phyloP scores from a whole-genome alignment of 2,888 invertebrate species.

The Branchipolynoe longqiensis region DNA sequence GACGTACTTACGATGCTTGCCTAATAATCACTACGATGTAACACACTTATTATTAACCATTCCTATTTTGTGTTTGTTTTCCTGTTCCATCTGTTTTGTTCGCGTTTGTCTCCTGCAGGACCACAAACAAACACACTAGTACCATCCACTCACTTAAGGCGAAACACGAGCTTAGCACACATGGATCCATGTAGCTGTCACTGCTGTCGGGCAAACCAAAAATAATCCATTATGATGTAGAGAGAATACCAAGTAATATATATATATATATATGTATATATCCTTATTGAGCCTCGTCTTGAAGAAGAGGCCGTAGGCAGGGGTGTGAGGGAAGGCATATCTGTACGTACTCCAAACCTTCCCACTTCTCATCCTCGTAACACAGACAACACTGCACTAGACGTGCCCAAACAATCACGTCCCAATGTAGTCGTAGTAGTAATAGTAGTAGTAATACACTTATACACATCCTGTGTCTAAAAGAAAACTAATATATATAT shows the following conservation, averaged over 20 bases:
- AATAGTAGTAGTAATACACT: slow-evolving; percentile 33
- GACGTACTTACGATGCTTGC: slow-evolving; percentile 29
- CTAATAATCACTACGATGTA: slow-evolving; percentile 6
- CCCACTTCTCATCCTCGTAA: slow-evolving; percentile 16
- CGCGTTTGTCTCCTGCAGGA: slow-evolving; percentile 1
- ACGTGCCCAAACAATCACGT: slow-evolving; percentile 28
- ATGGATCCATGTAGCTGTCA: slow-evolving; percentile 39
- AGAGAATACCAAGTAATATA: slow-evolving; percentile 48
- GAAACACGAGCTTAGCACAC: slow-evolving; percentile 11
- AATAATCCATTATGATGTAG: slow-evolving; percentile 49
- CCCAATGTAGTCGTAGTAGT: slow-evolving; percentile 28
- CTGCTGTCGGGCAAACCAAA: slow-evolving; percentile 43
- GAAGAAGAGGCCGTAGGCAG: slow-evolving; percentile 25
- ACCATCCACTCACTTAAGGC: slow-evolving; percentile 36
- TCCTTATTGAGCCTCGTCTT: not conserved
- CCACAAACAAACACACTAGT: slow-evolving; percentile 20
- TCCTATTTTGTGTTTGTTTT: no score
- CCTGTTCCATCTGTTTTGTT: slow-evolving; percentile 35
- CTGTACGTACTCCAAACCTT: slow-evolving; percentile 45
- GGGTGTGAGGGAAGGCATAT: slow-evolving; percentile 11
- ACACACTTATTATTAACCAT: slow-evolving; percentile 1
- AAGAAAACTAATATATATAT: slow-evolving; percentile 55
- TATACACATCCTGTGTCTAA: slow-evolving; percentile 55
- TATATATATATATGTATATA: slow-evolving; percentile 44
- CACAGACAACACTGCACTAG: slow-evolving; percentile 47